A percentile compares a stretch with the other conserved stretches of the same genome.
These are phyloP conservation scores for Thyatira batis DNA, from an alignment of 2,888 invertebrate genomes.

Conservation along the genomic window DNA sequence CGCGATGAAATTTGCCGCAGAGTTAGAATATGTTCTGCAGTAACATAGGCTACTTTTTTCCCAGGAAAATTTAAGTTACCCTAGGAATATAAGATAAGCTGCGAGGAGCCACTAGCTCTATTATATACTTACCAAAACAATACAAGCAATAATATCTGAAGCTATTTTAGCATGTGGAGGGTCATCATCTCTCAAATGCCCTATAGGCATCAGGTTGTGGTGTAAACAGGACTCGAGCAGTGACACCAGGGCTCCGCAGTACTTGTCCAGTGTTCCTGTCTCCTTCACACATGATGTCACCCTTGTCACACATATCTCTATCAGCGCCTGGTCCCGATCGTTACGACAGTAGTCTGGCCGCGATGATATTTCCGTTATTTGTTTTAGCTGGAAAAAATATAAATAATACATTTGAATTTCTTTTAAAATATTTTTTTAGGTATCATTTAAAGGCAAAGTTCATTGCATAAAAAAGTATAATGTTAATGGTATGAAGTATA, in stretches of 20 bases:
- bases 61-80: too few relatives aligned
- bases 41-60: too few relatives aligned
- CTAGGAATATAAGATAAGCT: too few relatives aligned
- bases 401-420: too few relatives aligned
- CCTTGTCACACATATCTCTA: slow-evolving; percentile 96
- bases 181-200: slow-evolving; percentile 88
- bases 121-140: slow-evolving; percentile 90
- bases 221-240: slow-evolving; percentile 93
- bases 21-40: too few relatives aligned
- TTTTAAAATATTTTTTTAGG: too few relatives aligned
- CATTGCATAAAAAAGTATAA: too few relatives aligned
- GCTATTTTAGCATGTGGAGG: slow-evolving; percentile 98
- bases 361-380: slow-evolving; percentile 91
- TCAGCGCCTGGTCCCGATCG: slow-evolving; percentile 96
- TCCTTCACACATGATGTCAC: slow-evolving; percentile 95
- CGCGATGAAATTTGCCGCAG: too few relatives aligned
- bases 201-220: slow-evolving; percentile 91
- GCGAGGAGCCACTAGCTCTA: too few relatives aligned
- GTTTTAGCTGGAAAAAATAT: slow-evolving; percentile 81
- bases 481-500: too few relatives aligned
- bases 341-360: slow-evolving; percentile 91
- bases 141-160: slow-evolving; percentile 96
- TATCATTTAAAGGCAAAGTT: too few relatives aligned
- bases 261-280: slow-evolving; percentile 92
- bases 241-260: slow-evolving; percentile 91